Base-by-base conservation (phyloP, 2,888 invertebrate genomes). In the Caprella mutica region DNA sequence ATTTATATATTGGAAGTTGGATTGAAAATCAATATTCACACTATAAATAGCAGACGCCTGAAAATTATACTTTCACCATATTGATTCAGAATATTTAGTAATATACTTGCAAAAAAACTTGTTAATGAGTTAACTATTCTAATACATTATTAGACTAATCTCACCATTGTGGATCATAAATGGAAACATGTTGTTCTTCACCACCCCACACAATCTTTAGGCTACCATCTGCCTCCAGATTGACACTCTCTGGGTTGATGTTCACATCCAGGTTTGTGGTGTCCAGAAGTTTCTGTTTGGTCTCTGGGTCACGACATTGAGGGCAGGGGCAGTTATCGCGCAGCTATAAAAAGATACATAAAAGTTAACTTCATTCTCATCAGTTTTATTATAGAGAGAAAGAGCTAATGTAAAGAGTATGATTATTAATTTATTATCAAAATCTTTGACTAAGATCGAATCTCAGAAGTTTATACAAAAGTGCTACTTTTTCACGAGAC, bases 281-380 rank as follows among this genome's bases (percentile, higher is more conserved):
- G 56, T 70, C 69, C 30, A 70, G 58, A 8, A 69, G 56, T 55
- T 69, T 70, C 58, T 70, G 70, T 14, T 65, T 65, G 17, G 70
- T 69, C 51, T 66, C 65, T 19, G 57, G 39, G 58, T 69, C 68
- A 24, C 69, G 61, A 54, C 70, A 70, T 8, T 29, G 19, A 19
- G 65, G 35, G 50, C 70, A 70, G 55, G 66, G 66, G 66, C 70
- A 70, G 58, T 69, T 69, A 64, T 70, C 70, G 33, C 70, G 51
- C 38, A 69, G 65, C 69, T 67, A 67, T 56, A 53, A 65, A 23
- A 55, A 58, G 35, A 26, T 24, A 19, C 24, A 43, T 43, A 19
- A 17, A 17, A 21, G 24, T 39, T 33, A 8, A 33, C 33, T 9
- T 33, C 9, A 14, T 33, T 33, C 33, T 33, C 9, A 8, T 9